Base-by-base conservation (phyloP, 2,888 invertebrate genomes). In the Cartodere bifasciata region DNA sequence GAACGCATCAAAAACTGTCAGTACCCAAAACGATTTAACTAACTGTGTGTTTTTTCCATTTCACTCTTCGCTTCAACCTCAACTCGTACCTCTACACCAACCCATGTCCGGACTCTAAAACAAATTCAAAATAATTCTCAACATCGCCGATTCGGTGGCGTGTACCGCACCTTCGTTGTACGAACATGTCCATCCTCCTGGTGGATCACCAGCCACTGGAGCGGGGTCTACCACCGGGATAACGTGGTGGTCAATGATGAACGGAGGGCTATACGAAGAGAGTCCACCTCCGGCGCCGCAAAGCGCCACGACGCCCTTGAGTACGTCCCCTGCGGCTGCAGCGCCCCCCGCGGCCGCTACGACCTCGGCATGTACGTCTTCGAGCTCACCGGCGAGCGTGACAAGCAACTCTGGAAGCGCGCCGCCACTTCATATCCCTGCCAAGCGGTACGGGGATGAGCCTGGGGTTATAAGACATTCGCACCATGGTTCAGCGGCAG, bases 371-470 rank as follows among this genome's bases (percentile, higher is more conserved):
- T n/a, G n/a, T n/a, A 75, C 77, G 43, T 68, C 70, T 52, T 67
- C 67, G 52, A 67, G 68, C 41, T 66, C 69, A 49, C 68, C 69
- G 51, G 68, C 68, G 45, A 68, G 68, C 49, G 68, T 69, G 47
- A 68, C 69, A 48, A 70, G 68, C 52, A 70, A 70, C 57, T 69
- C 75, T 54, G 75, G 74, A 55, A 72, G 79, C 36, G 75, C 77
- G 37, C 84, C 83, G 40, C 80, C 81, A 36, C 68, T 88, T 41
- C 87, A 88, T 67, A 87, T 88, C 63, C 88, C 87, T 44, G 87
- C 87, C 52, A 87, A 88, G 63, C 70, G 86, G 53, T 67, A 58
- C 45, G 68, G 64, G 41, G 62, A 62, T 46, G 72, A 71, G 51
- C 71, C 74, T 29, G 75, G 81, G 25, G 83, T 83, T 50, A 82